Evolutionary conservation across 2,113 vertebrate species (phyloP), one percentile per base, ranked within the genome.

Genomic region (Megaleporinus macrocephalus): DNA sequence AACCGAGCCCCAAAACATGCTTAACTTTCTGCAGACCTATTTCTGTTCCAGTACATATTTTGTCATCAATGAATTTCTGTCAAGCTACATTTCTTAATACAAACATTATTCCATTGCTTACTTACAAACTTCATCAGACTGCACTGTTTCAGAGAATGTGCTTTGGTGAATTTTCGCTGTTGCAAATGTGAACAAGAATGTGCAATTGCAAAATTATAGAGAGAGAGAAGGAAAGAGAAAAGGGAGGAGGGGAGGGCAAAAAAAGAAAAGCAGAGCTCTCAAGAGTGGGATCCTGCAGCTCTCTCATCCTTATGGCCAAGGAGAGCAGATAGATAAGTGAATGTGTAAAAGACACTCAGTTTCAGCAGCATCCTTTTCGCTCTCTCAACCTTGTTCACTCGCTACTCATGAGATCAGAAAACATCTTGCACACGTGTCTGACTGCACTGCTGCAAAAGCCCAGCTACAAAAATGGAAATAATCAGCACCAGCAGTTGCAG

Each of bases 301-400:
- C 51, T 57, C 49, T 53, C n/a, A 16, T 61, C 66, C 11, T 79
- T 15, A 15, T 47, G 36, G 53, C 33, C 10, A 22, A 47, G 49
- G 26, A 49, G 33, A 69, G 53, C 66, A 47, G 16, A 7, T 30
- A 33, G 44, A 53, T 14, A 68, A 78, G 24, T 33, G 44, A 24
- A 22, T 22, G 20, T 22, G 57, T 61, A 61, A 24, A 61, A 55
- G 53, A 55, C 20, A 14, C 53, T 55, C 4, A 18, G 5, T 22
- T 55, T 22, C 53, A 22, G 53, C 53, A 55, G 18, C 53, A 22
- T 22, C 20, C 75, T 65, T 77, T 77, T 29, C 61, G 26, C 18
- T 20, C 36, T 77, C 18, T n/a, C 59, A 49, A 33, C 41, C 41
- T 65, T 77, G 11, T 77, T 47, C 63, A 26, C 74, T 65, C 36